A percentile compares a stretch with the other conserved stretches of the same genome.
phyloP scores from a whole-genome alignment of 1,140 invertebrate genomes.

The Rhyacophila brunnea region DNA sequence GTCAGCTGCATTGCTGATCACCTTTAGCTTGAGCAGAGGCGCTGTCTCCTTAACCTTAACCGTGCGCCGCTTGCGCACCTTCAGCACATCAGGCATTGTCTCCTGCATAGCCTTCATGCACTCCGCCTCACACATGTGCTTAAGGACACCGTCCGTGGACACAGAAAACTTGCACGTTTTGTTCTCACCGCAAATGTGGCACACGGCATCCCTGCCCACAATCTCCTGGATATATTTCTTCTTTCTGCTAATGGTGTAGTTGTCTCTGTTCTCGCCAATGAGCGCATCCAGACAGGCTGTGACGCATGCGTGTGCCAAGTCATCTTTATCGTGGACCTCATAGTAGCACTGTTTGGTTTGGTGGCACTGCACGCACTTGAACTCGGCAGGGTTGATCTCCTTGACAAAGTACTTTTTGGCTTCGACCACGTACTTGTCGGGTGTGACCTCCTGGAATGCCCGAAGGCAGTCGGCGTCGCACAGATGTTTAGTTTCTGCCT shows the following conservation, averaged over 20 bases:
- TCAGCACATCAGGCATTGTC: slow-evolving; percentile 11
- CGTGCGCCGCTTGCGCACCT: slow-evolving; percentile 31
- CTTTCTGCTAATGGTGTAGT: slow-evolving; percentile 48
- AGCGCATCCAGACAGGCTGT: slow-evolving; percentile 54
- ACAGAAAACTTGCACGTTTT: slow-evolving; percentile 43
- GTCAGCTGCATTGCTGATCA: slow-evolving; percentile 53
- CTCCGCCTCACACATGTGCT: slow-evolving; percentile 44
- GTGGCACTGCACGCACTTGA: slow-evolving; percentile 49
- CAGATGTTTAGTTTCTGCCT: slow-evolving; percentile 41
- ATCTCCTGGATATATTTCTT: slow-evolving; percentile 42
- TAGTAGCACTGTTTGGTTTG: slow-evolving; percentile 55
- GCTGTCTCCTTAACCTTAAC: slow-evolving; percentile 35
- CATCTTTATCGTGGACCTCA: slow-evolving; percentile 54
- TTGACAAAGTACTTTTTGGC: slow-evolving; percentile 47
- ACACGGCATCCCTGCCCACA: slow-evolving; percentile 38
- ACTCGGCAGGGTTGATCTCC: slow-evolving; percentile 42
- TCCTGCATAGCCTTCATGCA: slow-evolving; percentile 41
- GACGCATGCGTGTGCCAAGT: slow-evolving; percentile 55
- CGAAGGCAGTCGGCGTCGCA: slow-evolving; percentile 42
- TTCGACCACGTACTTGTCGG: slow-evolving; percentile 40
- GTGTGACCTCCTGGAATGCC: slow-evolving; percentile 37
- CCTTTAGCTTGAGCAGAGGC: slow-evolving; percentile 51
- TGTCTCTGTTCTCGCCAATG: slow-evolving; percentile 54
- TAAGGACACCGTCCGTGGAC: slow-evolving; percentile 42
- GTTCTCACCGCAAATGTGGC: slow-evolving; percentile 41